These are phyloP conservation scores for Halocynthia aurantium DNA, from an alignment of 23 tunicate species.

Conservation along the genomic window DNA sequence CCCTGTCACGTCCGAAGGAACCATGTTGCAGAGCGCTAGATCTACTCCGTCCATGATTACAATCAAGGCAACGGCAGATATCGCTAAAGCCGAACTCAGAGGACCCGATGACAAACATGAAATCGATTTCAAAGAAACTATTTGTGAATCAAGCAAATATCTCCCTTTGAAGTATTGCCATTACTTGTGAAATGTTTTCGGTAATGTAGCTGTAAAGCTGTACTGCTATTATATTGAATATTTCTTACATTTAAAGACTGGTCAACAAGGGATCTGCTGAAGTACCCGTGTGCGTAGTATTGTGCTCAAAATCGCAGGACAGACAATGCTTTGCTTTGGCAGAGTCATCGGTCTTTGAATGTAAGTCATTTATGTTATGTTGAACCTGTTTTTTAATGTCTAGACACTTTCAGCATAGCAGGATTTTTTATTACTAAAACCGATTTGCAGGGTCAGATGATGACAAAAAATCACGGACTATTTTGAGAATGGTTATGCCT, in stretches of 20 bases:
- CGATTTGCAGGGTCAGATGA: constrained; percentile 11
- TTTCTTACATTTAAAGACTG: constrained; percentile 22
- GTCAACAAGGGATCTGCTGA: constrained; percentile 57
- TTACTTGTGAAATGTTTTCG: neutral
- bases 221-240: neutral
- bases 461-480: constrained; percentile 13
- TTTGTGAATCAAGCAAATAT: constrained; percentile 43
- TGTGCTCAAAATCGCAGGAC: constrained; percentile 43
- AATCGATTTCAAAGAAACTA: constrained; percentile 55
- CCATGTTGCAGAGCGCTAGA: constrained; percentile 4
- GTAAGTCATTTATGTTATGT: constrained; percentile 4
- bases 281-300: constrained; percentile 34
- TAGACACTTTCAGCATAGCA: neutral
- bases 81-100: constrained; percentile 24
- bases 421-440: neutral
- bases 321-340: constrained; percentile 53
- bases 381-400: neutral
- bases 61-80: constrained; percentile 27
- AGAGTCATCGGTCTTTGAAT: constrained; percentile 23
- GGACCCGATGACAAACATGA: constrained; percentile 20
- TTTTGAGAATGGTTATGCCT: constrained; percentile 32
- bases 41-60: constrained; percentile 18
- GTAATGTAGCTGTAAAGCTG: neutral
- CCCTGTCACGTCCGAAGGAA: constrained; percentile 49
- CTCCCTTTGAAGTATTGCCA: constrained; percentile 39